phyloP scores from a whole-genome alignment of 1,140 invertebrate genomes.

The Sweltsa coloradensis region DNA sequence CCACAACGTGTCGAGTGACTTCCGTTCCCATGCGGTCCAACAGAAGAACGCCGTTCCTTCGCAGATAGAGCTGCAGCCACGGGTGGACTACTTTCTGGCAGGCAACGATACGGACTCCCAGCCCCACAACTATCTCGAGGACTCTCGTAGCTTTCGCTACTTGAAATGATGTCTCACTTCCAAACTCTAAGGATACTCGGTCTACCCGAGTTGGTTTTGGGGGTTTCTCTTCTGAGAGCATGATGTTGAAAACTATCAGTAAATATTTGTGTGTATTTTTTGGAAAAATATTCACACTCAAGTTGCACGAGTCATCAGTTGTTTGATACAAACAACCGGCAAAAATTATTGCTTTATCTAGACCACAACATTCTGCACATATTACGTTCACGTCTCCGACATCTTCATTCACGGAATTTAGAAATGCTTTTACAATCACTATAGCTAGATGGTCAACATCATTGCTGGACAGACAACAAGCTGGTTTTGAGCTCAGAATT shows the following conservation, averaged over 20 bases:
- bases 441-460: background rate
- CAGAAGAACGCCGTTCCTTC: constrained; percentile 6
- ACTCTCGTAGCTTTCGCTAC: background rate
- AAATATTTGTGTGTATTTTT: background rate
- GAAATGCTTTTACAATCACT: constrained; percentile 7
- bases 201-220: background rate
- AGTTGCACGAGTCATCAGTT: too few species aligned
- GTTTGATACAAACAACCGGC: constrained; percentile 5
- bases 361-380: background rate
- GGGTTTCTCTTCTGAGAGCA: constrained; percentile 3
- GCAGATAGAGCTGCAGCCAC: background rate
- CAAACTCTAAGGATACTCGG: background rate
- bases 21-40: constrained; percentile 7
- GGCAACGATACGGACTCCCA: constrained; percentile 5
- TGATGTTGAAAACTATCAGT: constrained; percentile 9
- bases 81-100: constrained; percentile 10
- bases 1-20: background rate
- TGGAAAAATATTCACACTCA: background rate
- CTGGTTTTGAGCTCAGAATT: constrained; percentile 6
- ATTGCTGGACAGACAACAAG: constrained; percentile 1
- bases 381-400: constrained; percentile 7
- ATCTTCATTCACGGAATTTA: background rate
- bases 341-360: background rate
- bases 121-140: background rate
- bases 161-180: background rate